These are phyloP conservation scores for Dendrophyllia cribrosa DNA, from an alignment of 64 coral and sea anemone genomes.

Conservation along the genomic window DNA sequence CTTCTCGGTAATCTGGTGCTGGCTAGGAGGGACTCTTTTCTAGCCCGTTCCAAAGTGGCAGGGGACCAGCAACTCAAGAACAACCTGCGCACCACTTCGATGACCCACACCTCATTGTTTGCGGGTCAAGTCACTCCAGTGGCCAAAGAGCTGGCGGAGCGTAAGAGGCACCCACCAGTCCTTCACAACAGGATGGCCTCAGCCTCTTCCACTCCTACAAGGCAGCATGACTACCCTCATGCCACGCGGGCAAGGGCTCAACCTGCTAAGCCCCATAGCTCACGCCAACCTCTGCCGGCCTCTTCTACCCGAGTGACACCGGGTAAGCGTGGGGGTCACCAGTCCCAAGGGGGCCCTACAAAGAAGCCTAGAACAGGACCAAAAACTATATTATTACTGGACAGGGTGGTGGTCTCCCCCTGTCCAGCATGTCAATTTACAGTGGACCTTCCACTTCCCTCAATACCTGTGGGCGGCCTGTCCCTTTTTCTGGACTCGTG, in stretches of 20 bases:
- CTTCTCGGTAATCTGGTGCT: not conserved
- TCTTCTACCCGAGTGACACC: not conserved
- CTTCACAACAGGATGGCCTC: not conserved
- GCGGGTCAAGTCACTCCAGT: not conserved
- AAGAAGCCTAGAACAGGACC: not conserved
- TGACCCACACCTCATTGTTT: conserved; percentile 6
- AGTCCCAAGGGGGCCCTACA: not conserved
- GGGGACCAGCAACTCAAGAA: conserved; percentile 8
- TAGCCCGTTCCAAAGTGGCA: not conserved
- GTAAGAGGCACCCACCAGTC: not conserved
- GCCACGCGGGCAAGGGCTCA: not conserved
- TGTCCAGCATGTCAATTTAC: not conserved
- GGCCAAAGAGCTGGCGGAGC: not conserved
- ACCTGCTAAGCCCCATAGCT: no score
- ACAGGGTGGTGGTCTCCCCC: conserved; percentile 2
- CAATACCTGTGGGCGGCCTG: not conserved
- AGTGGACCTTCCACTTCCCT: not conserved
- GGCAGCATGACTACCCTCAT: not conserved
- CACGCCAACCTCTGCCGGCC: not conserved
- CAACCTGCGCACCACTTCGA: not conserved
- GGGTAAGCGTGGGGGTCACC: not conserved
- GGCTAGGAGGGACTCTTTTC: not conserved
- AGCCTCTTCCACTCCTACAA: not conserved
- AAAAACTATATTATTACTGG: not conserved
- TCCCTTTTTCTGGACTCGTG: conserved; percentile 2